These are phyloP conservation scores for Phymanthus crucifer DNA, from an alignment of 92 coral and sea anemone species.

Conservation along the genomic window DNA sequence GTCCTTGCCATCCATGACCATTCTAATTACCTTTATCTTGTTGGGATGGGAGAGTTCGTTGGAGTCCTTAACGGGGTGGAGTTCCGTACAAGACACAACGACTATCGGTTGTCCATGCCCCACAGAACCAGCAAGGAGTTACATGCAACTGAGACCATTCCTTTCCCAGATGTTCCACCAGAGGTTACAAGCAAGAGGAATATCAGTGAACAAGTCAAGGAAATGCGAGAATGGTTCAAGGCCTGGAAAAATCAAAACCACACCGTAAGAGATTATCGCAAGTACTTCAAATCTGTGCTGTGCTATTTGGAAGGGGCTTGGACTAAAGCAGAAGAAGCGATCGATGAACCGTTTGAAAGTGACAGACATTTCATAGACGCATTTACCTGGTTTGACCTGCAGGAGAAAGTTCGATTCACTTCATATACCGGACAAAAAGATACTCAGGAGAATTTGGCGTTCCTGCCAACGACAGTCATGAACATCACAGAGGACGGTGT, in stretches of 20 bases:
- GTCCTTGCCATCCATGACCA: conserved; percentile 78
- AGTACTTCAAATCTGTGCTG: conserved; percentile 81
- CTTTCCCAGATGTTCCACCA: conserved; percentile 86
- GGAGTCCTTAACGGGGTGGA: conserved; percentile 81
- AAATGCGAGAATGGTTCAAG: conserved; percentile 88
- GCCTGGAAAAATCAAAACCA: conserved; percentile 76
- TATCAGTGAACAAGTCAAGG: conserved; percentile 52
- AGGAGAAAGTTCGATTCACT: conserved; percentile 70
- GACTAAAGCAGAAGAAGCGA: conserved; percentile 44
- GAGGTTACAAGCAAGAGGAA: conserved; percentile 49
- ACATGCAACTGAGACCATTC: conserved; percentile 53
- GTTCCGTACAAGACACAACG: conserved; percentile 89
- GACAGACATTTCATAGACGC: conserved; percentile 79
- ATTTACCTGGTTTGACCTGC: conserved; percentile 62
- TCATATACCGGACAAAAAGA: conserved; percentile 71
- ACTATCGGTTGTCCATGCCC: conserved; percentile 84
- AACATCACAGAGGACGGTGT: conserved; percentile 44
- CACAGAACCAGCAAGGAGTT: conserved; percentile 49
- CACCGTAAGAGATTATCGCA: conserved; percentile 67
- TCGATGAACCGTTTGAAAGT: conserved; percentile 71
- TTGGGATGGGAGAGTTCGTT: conserved; percentile 83
- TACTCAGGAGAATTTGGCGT: conserved; percentile 65
- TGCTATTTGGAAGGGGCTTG: conserved; percentile 80
- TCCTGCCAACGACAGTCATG: conserved; percentile 68
- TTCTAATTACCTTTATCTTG: conserved; percentile 69